Conservation (phyloP, 2,113 vertebrate genomes). For the Cinclus mexicanus region DNA sequence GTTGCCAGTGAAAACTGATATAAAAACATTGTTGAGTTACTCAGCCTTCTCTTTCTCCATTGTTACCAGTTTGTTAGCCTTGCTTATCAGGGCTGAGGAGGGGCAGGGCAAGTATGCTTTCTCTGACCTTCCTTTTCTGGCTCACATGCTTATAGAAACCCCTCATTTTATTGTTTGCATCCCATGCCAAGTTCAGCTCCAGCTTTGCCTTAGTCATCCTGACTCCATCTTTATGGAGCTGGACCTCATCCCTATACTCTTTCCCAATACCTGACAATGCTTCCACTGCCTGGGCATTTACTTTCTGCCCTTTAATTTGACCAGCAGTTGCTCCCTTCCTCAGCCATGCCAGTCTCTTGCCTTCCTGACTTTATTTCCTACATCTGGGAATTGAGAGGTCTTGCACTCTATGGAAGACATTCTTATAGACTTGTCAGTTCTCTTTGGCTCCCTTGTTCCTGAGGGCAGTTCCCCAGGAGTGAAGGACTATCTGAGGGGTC, state of each 20-base stretch:
- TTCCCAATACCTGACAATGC: not conserved
- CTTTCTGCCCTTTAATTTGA: not conserved
- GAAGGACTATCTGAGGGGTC: too few species aligned
- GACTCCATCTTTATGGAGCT: not conserved
- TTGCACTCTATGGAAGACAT: not conserved
- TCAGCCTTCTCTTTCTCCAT: not conserved
- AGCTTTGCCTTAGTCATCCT: not conserved
- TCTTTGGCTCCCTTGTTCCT: not conserved
- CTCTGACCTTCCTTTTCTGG: not conserved
- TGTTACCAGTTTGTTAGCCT: not conserved
- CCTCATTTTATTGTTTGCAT: not conserved
- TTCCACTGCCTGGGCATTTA: not conserved
- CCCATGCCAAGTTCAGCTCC: not conserved
- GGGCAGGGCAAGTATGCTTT: not conserved
- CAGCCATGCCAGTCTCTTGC: accelerated
- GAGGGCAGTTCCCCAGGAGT: not conserved
- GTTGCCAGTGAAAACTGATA: not conserved
- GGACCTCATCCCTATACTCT: not conserved
- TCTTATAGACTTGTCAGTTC: not conserved
- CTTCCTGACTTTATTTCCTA: not conserved
- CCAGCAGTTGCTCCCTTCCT: not conserved
- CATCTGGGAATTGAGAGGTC: not conserved
- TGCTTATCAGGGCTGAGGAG: not conserved
- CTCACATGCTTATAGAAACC: not conserved
- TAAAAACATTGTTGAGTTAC: not conserved